A percentile compares a stretch with the other conserved stretches of the same genome.
Conservation (phyloP, 2,888 invertebrate species). For the Cheilosia grossa region DNA sequence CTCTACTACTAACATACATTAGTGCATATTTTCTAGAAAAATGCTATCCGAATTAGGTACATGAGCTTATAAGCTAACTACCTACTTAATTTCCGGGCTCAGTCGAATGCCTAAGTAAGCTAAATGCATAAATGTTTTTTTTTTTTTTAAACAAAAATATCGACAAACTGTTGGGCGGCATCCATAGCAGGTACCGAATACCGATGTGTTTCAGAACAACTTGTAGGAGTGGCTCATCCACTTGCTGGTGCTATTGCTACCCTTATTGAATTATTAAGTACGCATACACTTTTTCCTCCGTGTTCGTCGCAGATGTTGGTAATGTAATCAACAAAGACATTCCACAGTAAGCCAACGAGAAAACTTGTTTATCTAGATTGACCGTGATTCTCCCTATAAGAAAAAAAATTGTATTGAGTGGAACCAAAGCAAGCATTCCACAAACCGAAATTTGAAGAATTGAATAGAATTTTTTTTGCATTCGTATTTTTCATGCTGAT, state of each 20-base stretch:
- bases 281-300: constrained; percentile 8
- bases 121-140: neutral
- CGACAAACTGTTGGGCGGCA: constrained; percentile 5
- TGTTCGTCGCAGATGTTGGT: constrained; percentile 2
- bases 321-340: constrained; percentile 40
- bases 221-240: constrained; percentile 44
- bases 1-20: neutral
- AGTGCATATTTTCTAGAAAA: too few species aligned
- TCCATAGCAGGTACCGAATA: neutral
- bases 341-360: constrained; percentile 22
- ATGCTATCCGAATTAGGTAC: neutral
- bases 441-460: constrained; percentile 9
- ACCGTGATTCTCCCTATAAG: constrained; percentile 20
- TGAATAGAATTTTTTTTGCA: constrained; percentile 13
- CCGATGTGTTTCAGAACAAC: constrained; percentile 15
- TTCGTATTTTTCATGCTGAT: neutral
- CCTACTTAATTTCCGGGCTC: neutral
- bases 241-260: neutral
- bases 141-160: neutral
- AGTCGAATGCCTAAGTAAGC: neutral
- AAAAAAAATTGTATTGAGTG: neutral
- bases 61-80: neutral
- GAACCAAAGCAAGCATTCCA: neutral
- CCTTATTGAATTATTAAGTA: constrained; percentile 22
- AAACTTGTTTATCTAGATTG: constrained; percentile 43